Conservation (phyloP, 92 coral and sea anemone species). For the Diadumene lineata region DNA sequence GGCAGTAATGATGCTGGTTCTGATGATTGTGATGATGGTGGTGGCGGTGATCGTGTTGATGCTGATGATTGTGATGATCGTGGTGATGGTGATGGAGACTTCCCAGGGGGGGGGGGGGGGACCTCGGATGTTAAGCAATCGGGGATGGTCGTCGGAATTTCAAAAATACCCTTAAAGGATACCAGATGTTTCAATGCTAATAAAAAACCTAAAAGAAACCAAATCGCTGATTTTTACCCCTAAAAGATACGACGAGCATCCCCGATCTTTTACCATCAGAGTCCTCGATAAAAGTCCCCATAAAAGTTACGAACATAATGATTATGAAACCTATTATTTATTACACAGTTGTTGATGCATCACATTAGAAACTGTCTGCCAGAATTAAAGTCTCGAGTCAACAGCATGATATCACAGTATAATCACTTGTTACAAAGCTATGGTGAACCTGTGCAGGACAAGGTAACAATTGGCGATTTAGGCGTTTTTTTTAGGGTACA, state of each 20-base stretch:
- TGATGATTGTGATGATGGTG: neutral
- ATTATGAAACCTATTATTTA: neutral
- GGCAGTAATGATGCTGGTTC: neutral
- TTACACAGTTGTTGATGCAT: slow-evolving; percentile 85
- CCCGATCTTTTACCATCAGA: no score
- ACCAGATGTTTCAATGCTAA: no score
- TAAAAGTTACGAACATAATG: no score
- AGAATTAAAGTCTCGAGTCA: slow-evolving; percentile 95
- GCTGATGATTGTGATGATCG: neutral
- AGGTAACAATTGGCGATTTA: slow-evolving; percentile 64
- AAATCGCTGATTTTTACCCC: no score
- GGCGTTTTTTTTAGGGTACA: no score
- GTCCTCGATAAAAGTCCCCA: no score
- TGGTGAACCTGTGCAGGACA: slow-evolving; percentile 96
- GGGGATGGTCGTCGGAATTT: no score
- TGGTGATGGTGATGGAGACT: neutral
- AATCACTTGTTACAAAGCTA: slow-evolving; percentile 90
- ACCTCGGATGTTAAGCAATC: no score
- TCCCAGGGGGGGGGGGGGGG: no score
- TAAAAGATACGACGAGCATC: no score
- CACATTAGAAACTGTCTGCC: slow-evolving; percentile 97
- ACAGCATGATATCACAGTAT: slow-evolving; percentile 92
- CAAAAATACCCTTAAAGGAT: no score
- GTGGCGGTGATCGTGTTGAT: neutral
- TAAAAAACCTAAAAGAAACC: no score